Evolutionary conservation across 1,140 invertebrate species (phyloP).

Genomic region (Panulirus ornatus): DNA sequence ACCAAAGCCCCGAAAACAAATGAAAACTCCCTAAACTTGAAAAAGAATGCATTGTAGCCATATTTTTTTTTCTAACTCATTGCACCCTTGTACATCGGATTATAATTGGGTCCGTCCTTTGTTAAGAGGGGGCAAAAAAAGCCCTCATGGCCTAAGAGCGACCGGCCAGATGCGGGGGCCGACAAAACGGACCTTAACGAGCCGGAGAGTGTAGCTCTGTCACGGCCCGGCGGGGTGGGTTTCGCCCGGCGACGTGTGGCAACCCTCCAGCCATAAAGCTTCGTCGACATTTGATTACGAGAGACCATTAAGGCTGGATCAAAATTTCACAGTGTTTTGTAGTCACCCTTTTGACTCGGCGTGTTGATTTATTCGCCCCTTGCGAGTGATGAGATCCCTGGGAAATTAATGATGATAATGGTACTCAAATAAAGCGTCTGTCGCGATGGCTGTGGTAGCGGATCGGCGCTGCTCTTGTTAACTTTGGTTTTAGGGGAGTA

Average conservation of each 20-base stretch:
- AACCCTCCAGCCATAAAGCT: conserved; percentile 10
- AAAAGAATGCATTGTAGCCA: conserved; percentile 16
- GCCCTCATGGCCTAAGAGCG: neutral
- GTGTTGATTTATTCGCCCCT: conserved; percentile 43
- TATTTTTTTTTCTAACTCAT: conserved; percentile 17
- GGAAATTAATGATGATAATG: neutral
- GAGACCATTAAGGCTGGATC: conserved; percentile 12
- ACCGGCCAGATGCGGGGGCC: neutral
- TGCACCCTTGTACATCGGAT: conserved; percentile 44
- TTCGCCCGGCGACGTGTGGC: conserved; percentile 30
- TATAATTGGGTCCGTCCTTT: conserved; percentile 57
- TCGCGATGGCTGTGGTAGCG: too few species aligned
- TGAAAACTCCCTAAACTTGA: neutral
- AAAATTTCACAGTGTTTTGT: conserved; percentile 52
- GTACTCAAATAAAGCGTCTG: too few species aligned
- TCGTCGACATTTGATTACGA: conserved; percentile 42
- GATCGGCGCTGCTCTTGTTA: too few species aligned
- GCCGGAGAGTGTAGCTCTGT: neutral
- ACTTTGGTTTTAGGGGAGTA: too few species aligned
- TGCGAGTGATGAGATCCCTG: neutral
- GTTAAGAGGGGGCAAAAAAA: conserved; percentile 19
- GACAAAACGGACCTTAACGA: conserved; percentile 5
- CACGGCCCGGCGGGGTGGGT: neutral
- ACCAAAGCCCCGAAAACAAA: conserved; percentile 13
- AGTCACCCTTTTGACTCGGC: conserved; percentile 5